These are phyloP conservation scores for Picus viridis DNA, from an alignment of 2,797 vertebrate genomes.

Conservation along the genomic window DNA sequence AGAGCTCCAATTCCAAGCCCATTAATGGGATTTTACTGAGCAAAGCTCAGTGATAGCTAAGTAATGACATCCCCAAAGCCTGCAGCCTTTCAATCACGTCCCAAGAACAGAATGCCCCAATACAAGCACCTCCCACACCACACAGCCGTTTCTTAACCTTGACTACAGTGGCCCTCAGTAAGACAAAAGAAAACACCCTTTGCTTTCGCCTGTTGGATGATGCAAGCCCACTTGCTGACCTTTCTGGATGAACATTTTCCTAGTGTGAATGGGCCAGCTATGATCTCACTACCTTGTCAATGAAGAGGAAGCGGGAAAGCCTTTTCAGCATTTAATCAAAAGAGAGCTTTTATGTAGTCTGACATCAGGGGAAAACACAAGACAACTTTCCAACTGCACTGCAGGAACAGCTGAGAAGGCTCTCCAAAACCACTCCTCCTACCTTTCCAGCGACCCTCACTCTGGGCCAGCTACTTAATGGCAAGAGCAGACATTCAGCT, in stretches of 20 bases:
- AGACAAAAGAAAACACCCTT: conserved; percentile 62
- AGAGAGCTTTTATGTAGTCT: conserved; percentile 66
- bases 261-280: conserved; percentile 66
- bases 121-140: conserved; percentile 7
- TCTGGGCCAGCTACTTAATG: conserved; percentile 68
- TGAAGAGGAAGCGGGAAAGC: conserved; percentile 60
- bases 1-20: background rate
- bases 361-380: conserved; percentile 69
- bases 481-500: conserved; percentile 64
- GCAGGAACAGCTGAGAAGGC: conserved; percentile 56
- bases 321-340: conserved; percentile 53
- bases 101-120: background rate
- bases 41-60: background rate
- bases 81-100: background rate
- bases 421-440: conserved; percentile 50
- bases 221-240: conserved; percentile 62
- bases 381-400: conserved; percentile 50
- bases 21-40: background rate
- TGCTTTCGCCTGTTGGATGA: conserved; percentile 22
- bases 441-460: conserved; percentile 70
- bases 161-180: conserved; percentile 43
- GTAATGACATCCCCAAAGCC: background rate
- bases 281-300: conserved; percentile 75
- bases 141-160: background rate
- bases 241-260: conserved; percentile 65